Conservation (phyloP, 2,797 vertebrate genomes). For the Gadopsis bispinosus region DNA sequence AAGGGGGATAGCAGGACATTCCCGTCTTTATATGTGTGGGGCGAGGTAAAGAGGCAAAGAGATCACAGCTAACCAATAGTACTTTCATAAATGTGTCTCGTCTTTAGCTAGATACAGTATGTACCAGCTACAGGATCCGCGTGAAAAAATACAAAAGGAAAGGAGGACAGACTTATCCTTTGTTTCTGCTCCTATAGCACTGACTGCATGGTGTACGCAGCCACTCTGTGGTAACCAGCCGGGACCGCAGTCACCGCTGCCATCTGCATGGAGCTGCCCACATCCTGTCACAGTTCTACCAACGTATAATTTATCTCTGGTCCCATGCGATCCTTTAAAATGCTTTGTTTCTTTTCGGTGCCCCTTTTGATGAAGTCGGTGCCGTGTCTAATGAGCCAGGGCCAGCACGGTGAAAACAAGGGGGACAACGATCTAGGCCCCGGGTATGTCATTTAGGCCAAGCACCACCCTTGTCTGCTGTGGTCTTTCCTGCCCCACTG, state of each 20-base stretch:
- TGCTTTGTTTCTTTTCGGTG: neutral
- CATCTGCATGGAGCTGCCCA: constrained; percentile 54
- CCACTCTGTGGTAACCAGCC: constrained; percentile 33
- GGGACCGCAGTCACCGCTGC: constrained; percentile 49
- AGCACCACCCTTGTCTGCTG: constrained; percentile 1
- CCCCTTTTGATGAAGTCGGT: constrained; percentile 19
- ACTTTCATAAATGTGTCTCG: constrained; percentile 1
- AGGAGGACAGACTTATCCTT: neutral
- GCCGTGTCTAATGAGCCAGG: constrained; percentile 18
- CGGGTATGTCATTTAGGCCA: constrained; percentile 13
- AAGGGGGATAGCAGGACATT: constrained; percentile 38
- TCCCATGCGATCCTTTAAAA: constrained; percentile 10
- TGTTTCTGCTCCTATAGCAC: constrained; percentile 21
- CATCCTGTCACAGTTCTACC: constrained; percentile 49
- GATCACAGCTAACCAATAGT: constrained; percentile 7
- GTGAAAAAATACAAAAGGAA: neutral
- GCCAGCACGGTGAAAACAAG: constrained; percentile 3
- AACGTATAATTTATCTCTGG: constrained; percentile 40
- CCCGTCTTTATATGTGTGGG: constrained; percentile 20
- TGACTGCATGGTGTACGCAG: constrained; percentile 29
- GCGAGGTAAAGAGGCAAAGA: neutral
- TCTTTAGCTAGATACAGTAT: neutral
- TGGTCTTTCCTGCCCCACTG: constrained; percentile 20
- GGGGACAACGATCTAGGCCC: neutral
- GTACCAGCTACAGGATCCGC: neutral